Percentiles rank a stretch among this genome's conserved stretches.
Conservation (phyloP, 2,888 invertebrate genomes). For the Tinea trinotella region DNA sequence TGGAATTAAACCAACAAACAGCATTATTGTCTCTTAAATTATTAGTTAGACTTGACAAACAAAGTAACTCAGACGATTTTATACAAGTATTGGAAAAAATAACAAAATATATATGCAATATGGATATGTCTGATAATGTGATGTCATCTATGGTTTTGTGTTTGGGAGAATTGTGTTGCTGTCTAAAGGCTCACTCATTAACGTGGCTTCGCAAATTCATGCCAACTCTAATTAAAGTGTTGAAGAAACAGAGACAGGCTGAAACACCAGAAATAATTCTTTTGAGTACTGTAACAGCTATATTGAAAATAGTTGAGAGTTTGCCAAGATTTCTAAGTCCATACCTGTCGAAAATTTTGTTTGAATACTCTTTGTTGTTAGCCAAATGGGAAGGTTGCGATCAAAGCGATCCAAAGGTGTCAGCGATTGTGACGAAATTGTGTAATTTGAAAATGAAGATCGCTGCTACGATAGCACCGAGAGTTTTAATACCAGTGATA, state of each 20-base stretch:
- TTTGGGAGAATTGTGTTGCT: conserved; percentile 83
- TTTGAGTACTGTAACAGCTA: conserved; percentile 82
- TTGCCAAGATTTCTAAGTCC: conserved; percentile 89
- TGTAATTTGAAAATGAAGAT: conserved; percentile 77
- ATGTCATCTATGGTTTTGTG: conserved; percentile 83
- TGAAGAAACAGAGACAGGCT: conserved; percentile 74
- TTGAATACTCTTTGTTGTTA: conserved; percentile 74
- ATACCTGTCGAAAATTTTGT: conserved; percentile 81
- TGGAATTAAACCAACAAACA: conserved; percentile 83
- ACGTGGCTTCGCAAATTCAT: conserved; percentile 83
- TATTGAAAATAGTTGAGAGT: conserved; percentile 87
- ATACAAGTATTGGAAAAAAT: conserved; percentile 78
- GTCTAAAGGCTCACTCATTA: conserved; percentile 83
- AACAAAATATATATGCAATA: conserved; percentile 72
- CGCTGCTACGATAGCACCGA: conserved; percentile 76
- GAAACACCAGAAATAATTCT: conserved; percentile 74
- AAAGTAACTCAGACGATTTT: conserved; percentile 81
- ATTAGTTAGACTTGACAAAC: too few relatives aligned
- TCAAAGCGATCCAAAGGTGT: conserved; percentile 62
- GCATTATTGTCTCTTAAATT: conserved; percentile 87
- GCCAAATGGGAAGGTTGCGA: conserved; percentile 64
- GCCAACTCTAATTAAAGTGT: conserved; percentile 78
- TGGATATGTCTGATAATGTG: conserved; percentile 71
- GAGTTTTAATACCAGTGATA: conserved; percentile 84
- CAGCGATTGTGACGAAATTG: conserved; percentile 72